Evolutionary conservation across 2,113 vertebrate species (phyloP).

Genomic region (Carettochelys insculpta): DNA sequence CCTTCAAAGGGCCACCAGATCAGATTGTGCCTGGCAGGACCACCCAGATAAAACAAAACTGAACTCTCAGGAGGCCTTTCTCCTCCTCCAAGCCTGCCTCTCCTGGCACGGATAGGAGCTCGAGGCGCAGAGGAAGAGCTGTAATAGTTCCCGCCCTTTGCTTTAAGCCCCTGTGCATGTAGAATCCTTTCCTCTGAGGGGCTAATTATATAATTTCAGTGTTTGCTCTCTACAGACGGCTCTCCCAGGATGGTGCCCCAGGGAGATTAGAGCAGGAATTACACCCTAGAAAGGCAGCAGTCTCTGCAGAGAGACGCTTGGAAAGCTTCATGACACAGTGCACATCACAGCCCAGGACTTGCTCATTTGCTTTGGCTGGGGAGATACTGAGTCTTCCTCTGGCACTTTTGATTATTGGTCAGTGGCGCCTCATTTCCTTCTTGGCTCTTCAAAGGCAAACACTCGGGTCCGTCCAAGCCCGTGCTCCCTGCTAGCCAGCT

Average conservation of each 20-base stretch:
- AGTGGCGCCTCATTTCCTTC: background rate
- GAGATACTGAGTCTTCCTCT: background rate
- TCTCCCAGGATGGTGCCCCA: constrained; percentile 44
- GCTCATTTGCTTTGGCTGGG: background rate
- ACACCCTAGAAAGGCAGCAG: constrained; percentile 50
- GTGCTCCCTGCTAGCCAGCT: background rate
- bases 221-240: constrained; percentile 65
- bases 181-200: constrained; percentile 55
- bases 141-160: constrained; percentile 47
- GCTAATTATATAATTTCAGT: constrained; percentile 68
- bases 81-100: background rate
- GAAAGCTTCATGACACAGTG: constrained; percentile 11
- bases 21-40: rapidly evolving
- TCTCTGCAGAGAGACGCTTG: background rate
- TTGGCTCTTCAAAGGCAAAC: background rate
- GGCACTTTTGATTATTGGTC: constrained; percentile 19
- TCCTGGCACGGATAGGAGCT: background rate
- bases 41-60: rapidly evolving
- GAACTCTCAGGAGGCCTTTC: rapidly evolving
- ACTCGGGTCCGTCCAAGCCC: rapidly evolving
- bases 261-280: constrained; percentile 34
- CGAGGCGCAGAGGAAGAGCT: background rate
- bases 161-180: constrained; percentile 53
- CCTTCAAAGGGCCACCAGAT: rapidly evolving
- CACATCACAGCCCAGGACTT: background rate